Percentiles rank a stretch among this genome's conserved stretches.
phyloP scores from a whole-genome alignment of 2,797 vertebrate genomes.

The Lerista edwardsae region DNA sequence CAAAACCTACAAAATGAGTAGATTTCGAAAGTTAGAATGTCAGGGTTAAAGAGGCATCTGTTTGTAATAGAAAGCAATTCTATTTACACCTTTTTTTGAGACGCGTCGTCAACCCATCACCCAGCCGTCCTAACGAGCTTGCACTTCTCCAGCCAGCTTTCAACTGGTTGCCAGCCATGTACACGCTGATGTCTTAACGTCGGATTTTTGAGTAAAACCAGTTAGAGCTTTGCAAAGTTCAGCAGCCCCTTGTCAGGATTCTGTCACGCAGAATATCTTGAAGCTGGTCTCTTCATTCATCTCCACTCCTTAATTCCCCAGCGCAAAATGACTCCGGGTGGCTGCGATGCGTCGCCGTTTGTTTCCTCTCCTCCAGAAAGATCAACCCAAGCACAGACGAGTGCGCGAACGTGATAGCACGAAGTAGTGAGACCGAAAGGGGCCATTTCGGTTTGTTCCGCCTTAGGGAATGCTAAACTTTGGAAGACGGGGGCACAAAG shows the following conservation, averaged over 20 bases:
- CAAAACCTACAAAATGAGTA: too few species aligned
- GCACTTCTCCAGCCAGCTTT: background rate
- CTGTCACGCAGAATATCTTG: too few species aligned
- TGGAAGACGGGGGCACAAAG: conserved; percentile 78
- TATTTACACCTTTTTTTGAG: too few species aligned
- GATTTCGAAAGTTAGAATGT: too few species aligned
- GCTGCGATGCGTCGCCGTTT: background rate
- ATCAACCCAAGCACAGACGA: conserved; percentile 29
- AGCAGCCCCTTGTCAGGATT: background rate
- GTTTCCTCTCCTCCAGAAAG: background rate
- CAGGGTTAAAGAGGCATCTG: too few species aligned
- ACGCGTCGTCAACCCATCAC: background rate
- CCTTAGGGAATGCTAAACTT: conserved; percentile 72
- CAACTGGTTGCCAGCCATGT: background rate
- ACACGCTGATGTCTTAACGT: background rate
- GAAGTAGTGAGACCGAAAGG: conserved; percentile 48
- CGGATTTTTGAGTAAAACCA: fast-evolving
- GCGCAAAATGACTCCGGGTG: too few species aligned
- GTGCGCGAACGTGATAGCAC: conserved; percentile 26
- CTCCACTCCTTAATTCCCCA: background rate
- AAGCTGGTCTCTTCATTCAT: too few species aligned
- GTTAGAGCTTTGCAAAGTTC: background rate
- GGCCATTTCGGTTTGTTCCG: conserved; percentile 72
- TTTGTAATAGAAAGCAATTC: too few species aligned
- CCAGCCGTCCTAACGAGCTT: too few species aligned